Conservation (phyloP, 1,140 invertebrate genomes). For the Neuroterus valhalla region DNA sequence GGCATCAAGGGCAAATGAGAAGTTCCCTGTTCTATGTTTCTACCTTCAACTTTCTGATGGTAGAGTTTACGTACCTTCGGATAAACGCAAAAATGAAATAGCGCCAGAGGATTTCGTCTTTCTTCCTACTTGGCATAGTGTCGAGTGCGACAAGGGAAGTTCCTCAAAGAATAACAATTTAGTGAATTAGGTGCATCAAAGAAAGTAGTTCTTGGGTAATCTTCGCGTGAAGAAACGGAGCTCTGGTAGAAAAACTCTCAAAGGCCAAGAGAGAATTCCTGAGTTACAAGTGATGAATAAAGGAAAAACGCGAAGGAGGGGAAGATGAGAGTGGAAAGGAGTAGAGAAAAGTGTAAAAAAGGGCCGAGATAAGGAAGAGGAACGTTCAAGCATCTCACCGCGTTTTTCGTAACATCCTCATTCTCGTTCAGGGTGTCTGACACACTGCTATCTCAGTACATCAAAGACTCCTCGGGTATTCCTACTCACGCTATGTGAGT, state of each 20-base stretch:
- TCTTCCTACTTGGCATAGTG: constrained; percentile 8
- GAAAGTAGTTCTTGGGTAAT: constrained; percentile 52
- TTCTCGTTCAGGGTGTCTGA: constrained; percentile 24
- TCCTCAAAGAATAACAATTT: constrained; percentile 68
- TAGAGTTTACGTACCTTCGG: not conserved
- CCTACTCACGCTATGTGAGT: not conserved
- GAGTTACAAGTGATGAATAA: constrained; percentile 32
- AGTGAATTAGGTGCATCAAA: constrained; percentile 67
- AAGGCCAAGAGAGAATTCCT: constrained; percentile 33
- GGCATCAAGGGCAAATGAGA: constrained; percentile 1
- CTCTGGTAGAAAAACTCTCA: constrained; percentile 25
- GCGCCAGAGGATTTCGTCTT: constrained; percentile 13
- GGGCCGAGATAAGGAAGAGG: not conserved
- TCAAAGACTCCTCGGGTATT: constrained; percentile 1
- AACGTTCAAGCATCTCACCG: not conserved
- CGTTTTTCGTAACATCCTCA: constrained; percentile 19
- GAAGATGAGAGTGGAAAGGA: constrained; percentile 44
- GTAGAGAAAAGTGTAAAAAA: constrained; percentile 42
- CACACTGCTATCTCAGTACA: not conserved
- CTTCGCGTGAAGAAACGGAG: constrained; percentile 38
- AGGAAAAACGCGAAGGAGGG: constrained; percentile 5
- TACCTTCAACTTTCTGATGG: constrained; percentile 9
- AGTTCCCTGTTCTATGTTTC: constrained; percentile 13
- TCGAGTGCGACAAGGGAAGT: constrained; percentile 40
- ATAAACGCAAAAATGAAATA: constrained; percentile 8